Evolutionary conservation across 2,113 vertebrate genomes (phyloP).

Genomic region (Pelodiscus sinensis): DNA sequence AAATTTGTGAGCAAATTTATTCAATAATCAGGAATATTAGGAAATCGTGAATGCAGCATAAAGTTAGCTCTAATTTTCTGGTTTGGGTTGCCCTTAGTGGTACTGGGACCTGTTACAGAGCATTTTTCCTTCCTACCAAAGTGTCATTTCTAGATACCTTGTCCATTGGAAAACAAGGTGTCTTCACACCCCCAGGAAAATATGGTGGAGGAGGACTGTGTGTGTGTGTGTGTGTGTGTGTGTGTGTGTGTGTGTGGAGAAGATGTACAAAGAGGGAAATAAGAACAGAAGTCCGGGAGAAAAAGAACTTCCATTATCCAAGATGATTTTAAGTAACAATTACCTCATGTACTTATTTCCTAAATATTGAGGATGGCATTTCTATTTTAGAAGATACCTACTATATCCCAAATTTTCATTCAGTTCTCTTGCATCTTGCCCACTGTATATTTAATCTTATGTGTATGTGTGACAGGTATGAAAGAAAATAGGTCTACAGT

Average conservation of each 20-base stretch:
- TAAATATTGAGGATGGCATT: neutral
- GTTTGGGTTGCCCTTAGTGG: neutral
- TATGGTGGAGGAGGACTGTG: neutral
- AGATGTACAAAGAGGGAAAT: neutral
- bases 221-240: neutral
- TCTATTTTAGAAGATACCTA: neutral
- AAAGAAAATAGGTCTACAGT: slow-evolving; percentile 73
- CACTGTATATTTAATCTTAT: slow-evolving; percentile 50
- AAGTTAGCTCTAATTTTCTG: neutral
- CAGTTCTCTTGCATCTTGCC: neutral
- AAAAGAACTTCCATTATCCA: neutral
- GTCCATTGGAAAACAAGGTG: neutral
- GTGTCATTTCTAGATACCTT: neutral
- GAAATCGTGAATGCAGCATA: neutral
- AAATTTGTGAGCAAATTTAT: neutral
- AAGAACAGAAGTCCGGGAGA: neutral
- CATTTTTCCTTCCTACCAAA: neutral
- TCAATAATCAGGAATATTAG: neutral
- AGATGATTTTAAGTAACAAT: neutral
- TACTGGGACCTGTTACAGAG: neutral
- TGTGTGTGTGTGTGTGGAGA: neutral
- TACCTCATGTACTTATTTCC: neutral
- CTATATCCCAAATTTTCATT: neutral
- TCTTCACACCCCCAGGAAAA: neutral
- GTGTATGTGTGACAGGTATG: slow-evolving; percentile 52